Base-by-base conservation (phyloP, 2,797 vertebrate genomes). In the Gallinago stenura region DNA sequence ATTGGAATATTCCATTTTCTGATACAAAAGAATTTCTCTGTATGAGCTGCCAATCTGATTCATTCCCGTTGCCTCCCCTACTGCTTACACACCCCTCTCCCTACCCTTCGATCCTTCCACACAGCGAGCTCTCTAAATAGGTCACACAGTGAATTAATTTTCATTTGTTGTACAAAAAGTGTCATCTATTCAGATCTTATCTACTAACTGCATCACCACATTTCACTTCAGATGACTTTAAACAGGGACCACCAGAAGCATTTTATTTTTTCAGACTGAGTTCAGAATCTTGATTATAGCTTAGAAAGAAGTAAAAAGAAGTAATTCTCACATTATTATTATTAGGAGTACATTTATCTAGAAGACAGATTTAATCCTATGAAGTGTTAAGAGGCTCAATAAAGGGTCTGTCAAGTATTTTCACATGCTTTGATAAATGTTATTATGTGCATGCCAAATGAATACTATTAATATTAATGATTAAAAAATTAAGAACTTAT, bases 401-500 rank as follows among this genome's bases (percentile, higher is more conserved):
- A 93, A 91, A 95, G 58, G 30, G 75, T 72, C 72, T 95, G 91
- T 90, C 87, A 91, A 95, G 85, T 91, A 65, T 89, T 96, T 94
- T 81, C 66, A 58, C 43, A 83, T 86, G 51, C 89, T 93, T 73
- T 95, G 89, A 95, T 93, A 90, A 93, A 94, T 96, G 87, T 62
- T 76, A 95, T 95, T 91, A 91, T 82, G n/a, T 88, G 66, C 62
- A 85, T 90, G 76, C 54, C 54, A 96, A 91, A 95, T 85, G 78
- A 93, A 85, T 64, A 62, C 31, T 90, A 92, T 91, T 89, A 96
- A 93, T 94, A 92, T 57, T 61, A 72, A 94, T 89, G 92, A 93
- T 95, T 96, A 93, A 93, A 95, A 95, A 94, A 91, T 87, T 95
- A 96, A 93, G 65, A 87, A 86, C 30, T 53, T 87, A 82, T 84